A percentile compares a stretch with the other conserved stretches of the same genome.
Evolutionary conservation across 64 coral and sea anemone genomes (phyloP).

Genomic region (Acropora tenuis): DNA sequence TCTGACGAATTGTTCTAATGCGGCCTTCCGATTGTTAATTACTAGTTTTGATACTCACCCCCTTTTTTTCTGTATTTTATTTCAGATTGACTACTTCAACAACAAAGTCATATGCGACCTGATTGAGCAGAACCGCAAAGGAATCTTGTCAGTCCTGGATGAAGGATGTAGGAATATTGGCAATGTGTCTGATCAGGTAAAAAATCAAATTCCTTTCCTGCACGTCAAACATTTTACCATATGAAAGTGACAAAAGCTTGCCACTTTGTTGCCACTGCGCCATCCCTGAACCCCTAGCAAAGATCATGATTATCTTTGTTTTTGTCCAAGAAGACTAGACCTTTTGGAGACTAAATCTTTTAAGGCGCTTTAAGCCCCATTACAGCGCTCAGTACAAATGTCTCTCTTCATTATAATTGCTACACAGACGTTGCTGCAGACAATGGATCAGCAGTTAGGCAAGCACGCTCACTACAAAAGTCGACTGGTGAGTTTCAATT

Average conservation of each 20-base stretch:
- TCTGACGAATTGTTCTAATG: too few relatives aligned
- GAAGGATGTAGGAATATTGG: constrained; percentile 93
- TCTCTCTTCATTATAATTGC: background rate
- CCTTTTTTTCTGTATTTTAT: background rate
- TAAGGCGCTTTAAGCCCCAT: too few relatives aligned
- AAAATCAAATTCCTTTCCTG: background rate
- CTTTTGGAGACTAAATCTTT: too few relatives aligned
- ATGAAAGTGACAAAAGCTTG: too few relatives aligned
- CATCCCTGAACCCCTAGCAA: too few relatives aligned
- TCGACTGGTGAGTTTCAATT: constrained; percentile 63
- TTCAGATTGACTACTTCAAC: constrained; percentile 97
- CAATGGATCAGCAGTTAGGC: constrained; percentile 93
- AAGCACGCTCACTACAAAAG: constrained; percentile 90
- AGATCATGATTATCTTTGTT: too few relatives aligned
- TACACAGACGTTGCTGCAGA: constrained; percentile 91
- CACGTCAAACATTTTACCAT: too few relatives aligned
- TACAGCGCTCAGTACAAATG: too few relatives aligned
- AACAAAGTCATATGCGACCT: constrained; percentile 97
- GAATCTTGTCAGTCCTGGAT: constrained; percentile 93
- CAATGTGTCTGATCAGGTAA: constrained; percentile 94
- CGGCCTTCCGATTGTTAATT: too few relatives aligned
- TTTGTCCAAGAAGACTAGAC: too few relatives aligned
- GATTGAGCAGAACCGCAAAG: constrained; percentile 94
- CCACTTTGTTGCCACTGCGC: too few relatives aligned
- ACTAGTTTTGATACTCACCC: too few relatives aligned